Percentiles rank a stretch among this genome's conserved stretches.
Evolutionary conservation across 2,797 vertebrate genomes (phyloP).

Genomic region (Helarctos malayanus): DNA sequence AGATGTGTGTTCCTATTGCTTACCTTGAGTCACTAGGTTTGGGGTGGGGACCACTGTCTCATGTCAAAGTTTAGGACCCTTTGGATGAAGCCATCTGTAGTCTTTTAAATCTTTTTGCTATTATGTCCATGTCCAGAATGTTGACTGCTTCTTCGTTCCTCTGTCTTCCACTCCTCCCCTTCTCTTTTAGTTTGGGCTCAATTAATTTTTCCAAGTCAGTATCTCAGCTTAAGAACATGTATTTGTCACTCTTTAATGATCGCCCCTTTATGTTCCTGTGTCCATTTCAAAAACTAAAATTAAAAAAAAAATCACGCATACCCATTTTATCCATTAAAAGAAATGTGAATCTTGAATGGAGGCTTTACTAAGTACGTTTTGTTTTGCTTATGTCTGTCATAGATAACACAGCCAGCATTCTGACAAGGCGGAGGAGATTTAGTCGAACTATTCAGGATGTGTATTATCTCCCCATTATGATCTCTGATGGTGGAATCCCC

Average conservation of each 20-base stretch:
- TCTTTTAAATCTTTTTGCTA: background rate
- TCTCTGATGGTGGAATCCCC: slow-evolving; percentile 96
- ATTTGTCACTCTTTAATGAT: background rate
- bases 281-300: background rate
- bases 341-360: slow-evolving; percentile 62
- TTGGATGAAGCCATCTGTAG: background rate
- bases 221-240: background rate
- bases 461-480: slow-evolving; percentile 95
- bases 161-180: background rate
- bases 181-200: background rate
- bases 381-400: slow-evolving; percentile 78
- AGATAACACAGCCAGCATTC: slow-evolving; percentile 97
- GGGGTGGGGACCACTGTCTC: background rate
- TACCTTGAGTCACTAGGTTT: background rate
- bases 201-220: background rate
- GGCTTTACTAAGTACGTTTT: slow-evolving; percentile 72
- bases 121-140: background rate
- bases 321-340: slow-evolving; percentile 61
- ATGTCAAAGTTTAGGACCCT: too few relatives aligned
- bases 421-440: slow-evolving; percentile 94
- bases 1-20: background rate
- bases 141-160: background rate
- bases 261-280: background rate
- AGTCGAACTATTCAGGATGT: slow-evolving; percentile 95
- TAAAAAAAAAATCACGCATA: background rate